These are phyloP conservation scores for Melinaea marsaeus DNA, from an alignment of 2,888 invertebrate genomes.

Conservation along the genomic window DNA sequence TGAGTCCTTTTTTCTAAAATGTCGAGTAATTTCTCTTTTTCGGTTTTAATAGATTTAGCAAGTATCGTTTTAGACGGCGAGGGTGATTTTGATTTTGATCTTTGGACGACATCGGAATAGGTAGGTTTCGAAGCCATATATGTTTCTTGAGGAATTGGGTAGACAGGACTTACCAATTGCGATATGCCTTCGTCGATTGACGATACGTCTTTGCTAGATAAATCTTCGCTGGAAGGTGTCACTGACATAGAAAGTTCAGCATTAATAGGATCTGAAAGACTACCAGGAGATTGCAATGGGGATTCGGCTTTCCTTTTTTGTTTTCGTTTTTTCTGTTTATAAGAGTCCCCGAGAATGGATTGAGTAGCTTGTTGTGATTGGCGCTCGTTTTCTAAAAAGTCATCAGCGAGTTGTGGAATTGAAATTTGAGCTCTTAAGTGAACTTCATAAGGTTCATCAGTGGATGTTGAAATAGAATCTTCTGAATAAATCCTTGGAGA, in stretches of 20 bases:
- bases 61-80: conserved; percentile 60
- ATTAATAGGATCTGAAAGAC: conserved; percentile 71
- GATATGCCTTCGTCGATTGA: conserved; percentile 73
- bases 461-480: conserved; percentile 70
- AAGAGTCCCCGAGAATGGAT: conserved; percentile 54
- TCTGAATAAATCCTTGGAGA: conserved; percentile 78
- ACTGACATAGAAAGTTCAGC: conserved; percentile 68
- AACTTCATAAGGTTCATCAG: conserved; percentile 79
- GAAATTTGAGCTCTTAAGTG: conserved; percentile 78
- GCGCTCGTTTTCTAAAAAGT: conserved; percentile 65
- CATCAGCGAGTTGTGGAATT: conserved; percentile 66
- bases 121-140: conserved; percentile 50
- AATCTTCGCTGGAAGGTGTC: conserved; percentile 68
- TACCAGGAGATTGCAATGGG: conserved; percentile 62
- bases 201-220: conserved; percentile 59
- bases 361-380: conserved; percentile 51
- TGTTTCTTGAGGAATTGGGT: conserved; percentile 39
- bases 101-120: conserved; percentile 71
- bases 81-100: conserved; percentile 72
- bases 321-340: conserved; percentile 63
- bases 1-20: conserved; percentile 64
- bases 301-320: conserved; percentile 64
- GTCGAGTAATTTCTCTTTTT: conserved; percentile 57
- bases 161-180: conserved; percentile 54
- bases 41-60: conserved; percentile 45